Percentiles rank a stretch among this genome's conserved stretches.
Evolutionary conservation across 2,888 invertebrate genomes (phyloP).

Genomic region (Thymelicus acteon): DNA sequence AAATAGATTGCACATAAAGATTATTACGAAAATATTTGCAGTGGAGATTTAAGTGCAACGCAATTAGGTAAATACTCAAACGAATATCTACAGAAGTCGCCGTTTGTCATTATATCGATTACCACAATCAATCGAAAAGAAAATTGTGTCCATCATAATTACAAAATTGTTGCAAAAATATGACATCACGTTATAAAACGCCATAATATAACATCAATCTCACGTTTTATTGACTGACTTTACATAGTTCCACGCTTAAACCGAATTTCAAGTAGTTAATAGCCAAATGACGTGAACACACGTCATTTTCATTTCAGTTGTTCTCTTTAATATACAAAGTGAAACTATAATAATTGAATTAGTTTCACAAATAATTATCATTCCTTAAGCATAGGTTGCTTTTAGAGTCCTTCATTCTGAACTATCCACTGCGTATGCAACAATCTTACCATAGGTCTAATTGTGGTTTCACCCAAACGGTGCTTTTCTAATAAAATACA

Average conservation of each 20-base stretch:
- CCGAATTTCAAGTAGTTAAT: too few species aligned
- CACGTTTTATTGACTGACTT: neutral
- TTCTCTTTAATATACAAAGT: neutral
- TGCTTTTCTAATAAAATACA: conserved; percentile 20
- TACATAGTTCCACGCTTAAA: neutral
- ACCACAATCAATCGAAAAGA: neutral
- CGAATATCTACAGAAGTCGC: conserved; percentile 23
- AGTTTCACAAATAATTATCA: too few species aligned
- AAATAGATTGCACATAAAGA: conserved; percentile 80
- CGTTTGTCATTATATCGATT: conserved; percentile 14
- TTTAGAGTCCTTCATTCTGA: neutral
- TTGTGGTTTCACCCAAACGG: conserved; percentile 1
- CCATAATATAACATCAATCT: neutral
- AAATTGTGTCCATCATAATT: neutral
- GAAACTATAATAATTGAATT: neutral
- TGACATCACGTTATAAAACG: neutral
- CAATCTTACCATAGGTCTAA: conserved; percentile 37
- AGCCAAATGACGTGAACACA: neutral
- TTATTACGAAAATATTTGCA: conserved; percentile 71
- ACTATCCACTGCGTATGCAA: conserved; percentile 12
- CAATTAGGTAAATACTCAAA: conserved; percentile 31
- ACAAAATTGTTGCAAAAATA: neutral
- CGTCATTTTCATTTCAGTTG: neutral
- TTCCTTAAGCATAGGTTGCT: neutral
- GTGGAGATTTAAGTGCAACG: conserved; percentile 54